Base-by-base conservation (phyloP, 2,113 vertebrate genomes). In the Lanius collurio region DNA sequence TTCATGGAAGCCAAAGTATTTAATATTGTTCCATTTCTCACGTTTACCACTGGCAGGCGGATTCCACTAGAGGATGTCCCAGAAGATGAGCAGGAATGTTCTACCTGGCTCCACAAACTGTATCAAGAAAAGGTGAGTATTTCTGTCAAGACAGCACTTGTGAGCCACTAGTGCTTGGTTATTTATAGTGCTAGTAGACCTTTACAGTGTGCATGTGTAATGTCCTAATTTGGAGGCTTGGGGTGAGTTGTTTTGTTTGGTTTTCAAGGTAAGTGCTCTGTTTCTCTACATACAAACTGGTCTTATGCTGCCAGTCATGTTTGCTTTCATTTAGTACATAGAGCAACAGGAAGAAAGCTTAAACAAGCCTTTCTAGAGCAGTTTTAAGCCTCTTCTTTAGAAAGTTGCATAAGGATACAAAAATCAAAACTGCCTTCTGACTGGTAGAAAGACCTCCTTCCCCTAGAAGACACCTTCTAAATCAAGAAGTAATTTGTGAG, bases 91-190 rank as follows among this genome's bases (percentile, higher is more conserved):
- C 96, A 97, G 14, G 97, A 98, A 74, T 99, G 99, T 85, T 98
- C 98, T 0, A 97, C 97, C 59, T 99, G 99, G 99, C 98, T 99
- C 15, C 98, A 99, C 95, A 99, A 98, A 88, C 98, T 99, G 9
- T 99, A 99, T 96, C 99, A 99, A 97, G 99, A 99, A 96, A 99
- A 99, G 98, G 99, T 99, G 69, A 95, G 97, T 97, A 62, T 63
- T 62, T 69, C 44, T 47, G 19, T 77, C 47, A 69, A 44, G 49
- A 37, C 24, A 77, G 8, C 24, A 35, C 26, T 69, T 69, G 19
- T 0, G 9, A 70, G 22, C 27, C 59, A 23, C 33, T 64, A 22
- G 21, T 69, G 28, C 24, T 88, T 8, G 0, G 5, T 91, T 67
- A 12, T 37, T 81, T 64, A 12, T 64, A 31, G 13, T 56, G 52